Conservation (phyloP, 2,113 vertebrate species). For the Anoplopoma fimbria region DNA sequence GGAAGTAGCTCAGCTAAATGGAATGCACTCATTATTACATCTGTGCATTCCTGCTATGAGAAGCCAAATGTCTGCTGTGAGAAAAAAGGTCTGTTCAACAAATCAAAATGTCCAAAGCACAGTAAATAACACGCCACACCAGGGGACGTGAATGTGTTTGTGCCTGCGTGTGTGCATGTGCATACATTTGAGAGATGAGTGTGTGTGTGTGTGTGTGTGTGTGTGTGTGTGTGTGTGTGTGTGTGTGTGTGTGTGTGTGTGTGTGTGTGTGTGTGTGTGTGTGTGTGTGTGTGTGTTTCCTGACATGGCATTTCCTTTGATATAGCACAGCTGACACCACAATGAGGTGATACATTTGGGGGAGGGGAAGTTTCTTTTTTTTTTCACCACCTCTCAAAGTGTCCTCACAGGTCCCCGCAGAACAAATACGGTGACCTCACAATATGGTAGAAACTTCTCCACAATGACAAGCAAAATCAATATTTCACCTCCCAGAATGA, state of each 20-base stretch:
- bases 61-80: too few species aligned
- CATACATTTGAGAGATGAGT: too few species aligned
- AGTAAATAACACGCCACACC: not conserved
- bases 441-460: conserved; percentile 36
- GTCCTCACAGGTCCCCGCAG: conserved; percentile 11
- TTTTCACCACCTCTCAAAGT: conserved; percentile 16
- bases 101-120: not conserved
- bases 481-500: conserved; percentile 62
- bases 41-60: not conserved
- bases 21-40: not conserved
- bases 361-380: not conserved
- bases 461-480: conserved; percentile 58
- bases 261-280: conserved; percentile 10
- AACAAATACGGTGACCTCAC: conserved; percentile 20
- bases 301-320: not conserved
- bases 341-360: not conserved
- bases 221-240: conserved; percentile 20
- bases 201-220: conserved; percentile 7
- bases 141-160: not conserved
- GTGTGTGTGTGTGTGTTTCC: conserved; percentile 4
- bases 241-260: conserved; percentile 15
- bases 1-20: not conserved
- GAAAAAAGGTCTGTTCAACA: not conserved
- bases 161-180: too few species aligned
- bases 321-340: not conserved